A percentile compares a stretch with the other conserved stretches of the same genome.
phyloP scores from a whole-genome alignment of 1,140 invertebrate genomes.

The Lepidurus couesii region DNA sequence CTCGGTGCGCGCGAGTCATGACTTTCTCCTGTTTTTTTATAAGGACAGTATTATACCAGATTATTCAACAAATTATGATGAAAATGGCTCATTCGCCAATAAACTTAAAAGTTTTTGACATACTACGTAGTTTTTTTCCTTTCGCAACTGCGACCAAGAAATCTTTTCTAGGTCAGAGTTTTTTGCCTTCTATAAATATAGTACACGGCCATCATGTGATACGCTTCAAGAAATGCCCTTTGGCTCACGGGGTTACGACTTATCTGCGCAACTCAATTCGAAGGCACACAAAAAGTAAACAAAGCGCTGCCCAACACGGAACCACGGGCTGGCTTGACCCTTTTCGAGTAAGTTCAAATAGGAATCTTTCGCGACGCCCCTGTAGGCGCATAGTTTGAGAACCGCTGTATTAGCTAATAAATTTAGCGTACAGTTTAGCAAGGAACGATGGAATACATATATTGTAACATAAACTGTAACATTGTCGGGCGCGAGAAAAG shows the following conservation, averaged over 20 bases:
- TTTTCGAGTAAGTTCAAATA: too few relatives aligned
- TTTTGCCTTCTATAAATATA: neutral
- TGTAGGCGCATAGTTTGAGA: too few relatives aligned
- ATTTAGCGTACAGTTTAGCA: too few relatives aligned
- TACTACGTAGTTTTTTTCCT: neutral
- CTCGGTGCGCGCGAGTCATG: neutral
- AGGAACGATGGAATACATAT: too few relatives aligned
- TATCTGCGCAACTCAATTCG: neutral
- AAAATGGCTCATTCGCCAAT: slow-evolving; percentile 12
- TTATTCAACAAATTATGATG: neutral
- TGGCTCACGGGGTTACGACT: neutral
- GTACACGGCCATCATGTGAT: neutral
- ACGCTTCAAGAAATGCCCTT: neutral
- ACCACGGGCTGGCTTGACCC: neutral
- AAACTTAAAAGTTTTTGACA: neutral
- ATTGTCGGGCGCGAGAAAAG: too few relatives aligned
- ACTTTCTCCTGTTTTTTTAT: slow-evolving; percentile 25
- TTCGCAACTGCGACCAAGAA: neutral
- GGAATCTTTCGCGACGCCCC: too few relatives aligned
- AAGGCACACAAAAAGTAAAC: neutral
- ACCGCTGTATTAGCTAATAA: too few relatives aligned
- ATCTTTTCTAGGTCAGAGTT: neutral
- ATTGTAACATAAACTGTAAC: too few relatives aligned
- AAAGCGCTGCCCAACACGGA: neutral
- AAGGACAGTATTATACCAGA: slow-evolving; percentile 26